Base-by-base conservation (phyloP, 2,113 vertebrate species). In the Setophaga petechia region DNA sequence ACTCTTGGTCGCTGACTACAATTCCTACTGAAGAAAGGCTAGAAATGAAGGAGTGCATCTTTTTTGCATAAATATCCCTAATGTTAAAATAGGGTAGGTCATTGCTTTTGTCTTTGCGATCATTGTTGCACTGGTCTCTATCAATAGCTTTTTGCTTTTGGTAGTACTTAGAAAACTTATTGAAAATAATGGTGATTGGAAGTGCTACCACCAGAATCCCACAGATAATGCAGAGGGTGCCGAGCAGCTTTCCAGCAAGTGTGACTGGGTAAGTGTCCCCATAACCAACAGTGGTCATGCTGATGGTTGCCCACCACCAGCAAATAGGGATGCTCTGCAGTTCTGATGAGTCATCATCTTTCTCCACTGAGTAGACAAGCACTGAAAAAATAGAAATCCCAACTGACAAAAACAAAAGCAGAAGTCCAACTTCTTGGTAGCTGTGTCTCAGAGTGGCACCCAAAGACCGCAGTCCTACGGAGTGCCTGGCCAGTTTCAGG, bases 251-350 rank as follows among this genome's bases (percentile, higher is more conserved):
- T 51, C 99, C 99, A 7, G 96, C 96, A 31, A 98, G 87, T 0
- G 99, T 99, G 49, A 99, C 97, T 0, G 99, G 99, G 83, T 98
- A 98, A 6, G 99, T 99, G 98, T 99, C 99, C 28, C 99, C 99
- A 8, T 99, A 99, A 82, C 99, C 99, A 84, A 99, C 99, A 0
- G 99, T 99, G 8, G 99, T 99, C 99, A 99, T 99, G 97, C 98
- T 99, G 75, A 99, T 99, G 21, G 99, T 99, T 72, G 99, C 99
- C 99, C 99, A 99, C 99, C 99, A 99, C 99, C 99, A 99, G 93
- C 99, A 98, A 49, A 99, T 96, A 1, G 99, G 99, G 92, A 99
- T 99, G 54, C 97, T 99, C 74, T 98, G 98, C 84, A 99, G 98
- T 81, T 98, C 98, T 3, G 99, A 99, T 4, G 97, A 96, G 5